Percentiles rank a stretch among this genome's conserved stretches.
Conservation (phyloP, 2,113 vertebrate genomes). For the Coturnix japonica region DNA sequence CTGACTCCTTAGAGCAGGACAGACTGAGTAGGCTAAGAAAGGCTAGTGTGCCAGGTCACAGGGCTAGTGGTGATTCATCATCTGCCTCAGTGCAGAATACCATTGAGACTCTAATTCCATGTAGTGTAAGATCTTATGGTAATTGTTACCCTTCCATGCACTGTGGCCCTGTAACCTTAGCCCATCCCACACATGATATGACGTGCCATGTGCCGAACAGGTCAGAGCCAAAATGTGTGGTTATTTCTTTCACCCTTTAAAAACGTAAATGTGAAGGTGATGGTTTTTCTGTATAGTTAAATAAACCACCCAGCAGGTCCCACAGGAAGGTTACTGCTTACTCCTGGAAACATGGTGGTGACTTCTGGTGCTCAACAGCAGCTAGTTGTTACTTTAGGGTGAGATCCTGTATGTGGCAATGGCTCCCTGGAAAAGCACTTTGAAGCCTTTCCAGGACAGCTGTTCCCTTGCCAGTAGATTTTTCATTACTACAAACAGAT, state of each 20-base stretch:
- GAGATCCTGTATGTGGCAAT: not conserved
- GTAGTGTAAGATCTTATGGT: not conserved
- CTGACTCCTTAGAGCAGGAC: not conserved
- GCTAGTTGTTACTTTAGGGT: not conserved
- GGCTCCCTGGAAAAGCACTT: not conserved
- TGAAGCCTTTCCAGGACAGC: not conserved
- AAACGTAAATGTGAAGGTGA: not conserved
- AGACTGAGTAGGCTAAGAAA: not conserved
- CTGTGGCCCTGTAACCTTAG: not conserved
- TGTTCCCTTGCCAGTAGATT: not conserved
- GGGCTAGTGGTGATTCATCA: not conserved
- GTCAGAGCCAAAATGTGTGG: not conserved
- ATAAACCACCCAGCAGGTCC: not conserved
- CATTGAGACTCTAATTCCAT: not conserved
- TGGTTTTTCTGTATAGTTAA: not conserved
- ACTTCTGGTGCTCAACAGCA: not conserved
- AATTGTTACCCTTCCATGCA: not conserved
- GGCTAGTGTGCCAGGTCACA: not conserved
- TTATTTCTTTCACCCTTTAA: not conserved
- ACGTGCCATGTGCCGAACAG: not conserved
- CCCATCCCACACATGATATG: not conserved
- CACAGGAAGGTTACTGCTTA: rapidly evolving
- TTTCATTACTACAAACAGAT: not conserved
- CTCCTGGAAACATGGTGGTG: not conserved
- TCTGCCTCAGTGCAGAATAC: not conserved